Conservation (phyloP, 2,797 vertebrate genomes). For the Ctenopoma kingsleyae region DNA sequence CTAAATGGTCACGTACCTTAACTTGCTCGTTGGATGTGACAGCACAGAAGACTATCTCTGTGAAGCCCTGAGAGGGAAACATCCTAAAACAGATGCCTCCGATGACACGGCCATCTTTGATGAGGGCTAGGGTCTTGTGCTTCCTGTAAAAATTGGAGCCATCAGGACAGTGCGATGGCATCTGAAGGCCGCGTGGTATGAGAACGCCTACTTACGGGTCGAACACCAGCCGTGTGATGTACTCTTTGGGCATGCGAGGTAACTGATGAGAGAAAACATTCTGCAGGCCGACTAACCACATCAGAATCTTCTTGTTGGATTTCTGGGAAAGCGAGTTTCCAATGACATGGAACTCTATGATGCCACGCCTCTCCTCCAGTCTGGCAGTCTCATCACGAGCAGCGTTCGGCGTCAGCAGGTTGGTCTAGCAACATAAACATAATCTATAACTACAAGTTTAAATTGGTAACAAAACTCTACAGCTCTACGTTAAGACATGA, state of each 20-base stretch:
- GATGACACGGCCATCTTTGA: slow-evolving; percentile 98
- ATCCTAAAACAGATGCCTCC: slow-evolving; percentile 99
- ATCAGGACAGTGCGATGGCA: background rate
- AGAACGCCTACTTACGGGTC: slow-evolving; percentile 89
- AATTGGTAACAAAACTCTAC: too few species aligned
- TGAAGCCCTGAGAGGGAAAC: slow-evolving; percentile 99
- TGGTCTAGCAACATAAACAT: slow-evolving; percentile 83
- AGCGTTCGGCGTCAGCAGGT: slow-evolving; percentile 94
- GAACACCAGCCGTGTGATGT: slow-evolving; percentile 97
- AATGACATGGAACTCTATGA: slow-evolving; percentile 98
- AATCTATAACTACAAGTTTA: background rate
- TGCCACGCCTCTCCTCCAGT: slow-evolving; percentile 95
- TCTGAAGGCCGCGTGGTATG: rapidly evolving
- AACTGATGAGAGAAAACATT: slow-evolving; percentile 99
- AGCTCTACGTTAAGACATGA: background rate
- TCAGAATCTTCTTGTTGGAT: slow-evolving; percentile 97
- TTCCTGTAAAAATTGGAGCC: slow-evolving; percentile 82
- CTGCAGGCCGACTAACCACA: slow-evolving; percentile 98
- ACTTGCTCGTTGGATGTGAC: slow-evolving; percentile 99
- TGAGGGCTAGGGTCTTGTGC: slow-evolving; percentile 97
- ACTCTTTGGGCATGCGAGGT: slow-evolving; percentile 99
- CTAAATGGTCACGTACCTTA: slow-evolving; percentile 85
- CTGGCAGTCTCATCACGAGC: slow-evolving; percentile 96
- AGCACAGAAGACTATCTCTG: slow-evolving; percentile 97
- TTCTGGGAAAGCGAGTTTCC: slow-evolving; percentile 98